Base-by-base conservation (phyloP, 1,140 invertebrate genomes). In the Arion vulgaris region DNA sequence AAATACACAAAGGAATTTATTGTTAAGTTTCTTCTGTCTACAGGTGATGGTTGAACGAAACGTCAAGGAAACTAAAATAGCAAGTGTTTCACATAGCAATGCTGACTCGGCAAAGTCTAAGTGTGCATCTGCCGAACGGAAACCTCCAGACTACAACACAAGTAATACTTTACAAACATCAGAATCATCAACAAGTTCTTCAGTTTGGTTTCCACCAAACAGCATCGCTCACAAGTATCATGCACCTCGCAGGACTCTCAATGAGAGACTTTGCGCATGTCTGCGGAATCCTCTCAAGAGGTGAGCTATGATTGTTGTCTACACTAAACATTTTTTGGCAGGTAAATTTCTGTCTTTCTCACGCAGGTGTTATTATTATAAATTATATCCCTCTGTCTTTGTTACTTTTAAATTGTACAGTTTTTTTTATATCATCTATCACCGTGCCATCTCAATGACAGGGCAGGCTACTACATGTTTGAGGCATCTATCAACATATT, bases 171-270 rank as follows among this genome's bases (percentile, higher is more conserved):
- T 32, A 2, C 5, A 34, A 34, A 32, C 62, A 1, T 66, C 73
- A 41, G 41, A 28, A 17, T 73, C 32, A 28, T 34, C 72, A 11
- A 26, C 45, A 9, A 57, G 53, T 57, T 19, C 74, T 11, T 28
- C 45, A 4, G 74, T 53, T 0, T 76, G 74, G 74, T 76, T 76
- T 23, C 74, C 74, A 49, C 74, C 74, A 1, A 76, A 76, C 74
- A 76, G 74, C 49, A 41, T 51, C 32, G 74, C 74, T 13, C 74
- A 76, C 49, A 49, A 53, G 32, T 53, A 51, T 11, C 74, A 53
- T 45, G n/a, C 62, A 15, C 49, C 39, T 1, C 23, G 49, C 41
- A 76, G 28, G 41, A 51, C 74, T 19, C 11, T 76, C 45, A 76
- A 53, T 34, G 17, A 36, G 41, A 76, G 28, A n/a, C 74, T 76